Percentiles rank a stretch among this genome's conserved stretches.
phyloP scores from a whole-genome alignment of 2,797 vertebrate genomes.

The Australoheros facetus region DNA sequence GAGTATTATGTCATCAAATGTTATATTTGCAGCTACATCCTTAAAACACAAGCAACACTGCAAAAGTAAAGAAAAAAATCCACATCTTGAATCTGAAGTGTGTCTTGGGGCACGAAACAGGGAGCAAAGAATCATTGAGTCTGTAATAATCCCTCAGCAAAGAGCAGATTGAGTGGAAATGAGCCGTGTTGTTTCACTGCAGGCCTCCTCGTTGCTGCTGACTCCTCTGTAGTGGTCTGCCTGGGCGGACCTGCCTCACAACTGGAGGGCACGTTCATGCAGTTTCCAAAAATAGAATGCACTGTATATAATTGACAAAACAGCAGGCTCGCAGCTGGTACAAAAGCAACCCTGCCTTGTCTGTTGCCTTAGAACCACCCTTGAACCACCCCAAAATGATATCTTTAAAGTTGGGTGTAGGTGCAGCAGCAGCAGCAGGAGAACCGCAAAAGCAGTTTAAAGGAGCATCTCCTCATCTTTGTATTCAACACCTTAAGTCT shows the following conservation, averaged over 20 bases:
- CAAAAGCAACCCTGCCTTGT: conserved; percentile 27
- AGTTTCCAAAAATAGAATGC: conserved; percentile 41
- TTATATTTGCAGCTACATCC: not conserved
- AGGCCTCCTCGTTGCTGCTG: not conserved
- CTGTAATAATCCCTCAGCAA: not conserved
- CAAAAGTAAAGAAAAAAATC: not conserved
- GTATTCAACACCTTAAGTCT: not conserved
- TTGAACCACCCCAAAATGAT: conserved; percentile 30
- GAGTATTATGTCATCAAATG: not conserved
- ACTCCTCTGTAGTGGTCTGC: conserved; percentile 49
- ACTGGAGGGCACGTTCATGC: conserved; percentile 21
- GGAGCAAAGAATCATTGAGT: not conserved
- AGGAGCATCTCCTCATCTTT: not conserved
- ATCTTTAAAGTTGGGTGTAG: conserved; percentile 35
- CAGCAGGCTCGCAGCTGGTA: conserved; percentile 56
- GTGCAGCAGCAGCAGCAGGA: conserved; percentile 28
- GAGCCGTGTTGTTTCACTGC: not conserved
- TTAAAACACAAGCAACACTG: not conserved
- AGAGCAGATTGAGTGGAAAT: not conserved
- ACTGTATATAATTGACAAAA: conserved; percentile 51
- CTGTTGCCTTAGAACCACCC: conserved; percentile 35
- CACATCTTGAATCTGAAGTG: not conserved
- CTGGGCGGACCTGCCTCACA: conserved; percentile 35
- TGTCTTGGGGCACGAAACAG: not conserved
- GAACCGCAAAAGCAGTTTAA: not conserved